Percentiles rank a stretch among this genome's conserved stretches.
Evolutionary conservation across 2,888 invertebrate species (phyloP).

Genomic region (Leucophenga maculata): DNA sequence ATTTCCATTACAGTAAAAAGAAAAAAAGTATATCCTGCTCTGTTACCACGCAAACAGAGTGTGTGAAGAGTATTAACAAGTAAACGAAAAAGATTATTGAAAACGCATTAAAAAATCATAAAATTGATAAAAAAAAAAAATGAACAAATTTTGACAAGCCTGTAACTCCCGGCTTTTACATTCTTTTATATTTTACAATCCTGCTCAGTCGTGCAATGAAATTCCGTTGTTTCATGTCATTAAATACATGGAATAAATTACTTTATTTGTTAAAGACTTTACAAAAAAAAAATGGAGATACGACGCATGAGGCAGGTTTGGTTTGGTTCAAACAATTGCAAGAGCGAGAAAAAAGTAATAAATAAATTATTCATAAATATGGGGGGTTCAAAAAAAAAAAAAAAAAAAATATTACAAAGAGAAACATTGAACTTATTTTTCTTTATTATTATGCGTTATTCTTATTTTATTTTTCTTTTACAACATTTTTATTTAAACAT

Average conservation of each 20-base stretch:
- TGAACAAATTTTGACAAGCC: neutral
- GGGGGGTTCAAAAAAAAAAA: neutral
- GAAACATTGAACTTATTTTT: neutral
- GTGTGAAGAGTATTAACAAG: no score
- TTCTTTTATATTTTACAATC: no score
- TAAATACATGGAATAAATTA: conserved; percentile 8
- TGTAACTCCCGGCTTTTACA: no score
- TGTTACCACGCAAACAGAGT: no score
- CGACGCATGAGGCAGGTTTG: neutral
- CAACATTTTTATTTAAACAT: neutral
- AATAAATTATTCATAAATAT: neutral
- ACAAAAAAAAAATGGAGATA: neutral
- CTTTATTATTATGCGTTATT: conserved; percentile 11
- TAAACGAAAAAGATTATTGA: neutral
- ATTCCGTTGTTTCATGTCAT: neutral
- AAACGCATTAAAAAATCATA: neutral
- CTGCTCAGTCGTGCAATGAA: no score
- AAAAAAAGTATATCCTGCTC: neutral
- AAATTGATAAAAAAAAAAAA: neutral
- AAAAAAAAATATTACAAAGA: neutral
- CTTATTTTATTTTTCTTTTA: conserved; percentile 9
- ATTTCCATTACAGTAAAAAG: no score
- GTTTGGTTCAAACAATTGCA: neutral
- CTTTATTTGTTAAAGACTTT: neutral
- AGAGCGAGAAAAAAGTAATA: neutral